A percentile compares a stretch with the other conserved stretches of the same genome.
These are phyloP conservation scores for Margaritifera margaritifera DNA, from an alignment of 2,888 invertebrate genomes.

Conservation along the genomic window DNA sequence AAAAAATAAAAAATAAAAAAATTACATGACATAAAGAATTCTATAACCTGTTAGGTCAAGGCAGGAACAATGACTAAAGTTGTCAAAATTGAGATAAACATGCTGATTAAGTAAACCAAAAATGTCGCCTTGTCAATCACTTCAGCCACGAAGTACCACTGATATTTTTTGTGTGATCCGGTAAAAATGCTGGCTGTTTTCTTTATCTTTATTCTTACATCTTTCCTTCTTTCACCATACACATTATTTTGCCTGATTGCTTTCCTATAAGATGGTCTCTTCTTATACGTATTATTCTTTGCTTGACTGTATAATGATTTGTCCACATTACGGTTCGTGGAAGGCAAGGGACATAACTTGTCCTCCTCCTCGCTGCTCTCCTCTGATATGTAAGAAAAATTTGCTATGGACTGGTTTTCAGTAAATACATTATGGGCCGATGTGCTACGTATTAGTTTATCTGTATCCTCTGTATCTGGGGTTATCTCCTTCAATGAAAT, in stretches of 20 bases:
- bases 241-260: slow-evolving; percentile 19
- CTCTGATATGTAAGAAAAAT: slow-evolving; percentile 4
- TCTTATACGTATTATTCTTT: neutral
- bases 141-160: slow-evolving; percentile 66
- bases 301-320: slow-evolving; percentile 9
- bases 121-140: slow-evolving; percentile 63
- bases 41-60: too few relatives aligned
- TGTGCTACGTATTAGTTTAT: too few relatives aligned
- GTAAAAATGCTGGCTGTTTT: slow-evolving; percentile 10
- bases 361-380: slow-evolving; percentile 1
- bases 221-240: neutral
- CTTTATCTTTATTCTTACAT: neutral
- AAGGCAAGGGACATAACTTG: neutral
- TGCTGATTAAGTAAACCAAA: slow-evolving; percentile 57
- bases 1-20: too few relatives aligned
- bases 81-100: slow-evolving; percentile 57
- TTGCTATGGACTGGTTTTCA: neutral
- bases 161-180: slow-evolving; percentile 39
- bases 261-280: slow-evolving; percentile 29
- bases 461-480: neutral
- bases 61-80: slow-evolving; percentile 49
- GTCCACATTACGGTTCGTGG: slow-evolving; percentile 1
- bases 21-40: too few relatives aligned
- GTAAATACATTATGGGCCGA: too few relatives aligned
- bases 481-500: slow-evolving; percentile 10